phyloP scores from a whole-genome alignment of 2,113 vertebrate species.

The Passer montanus region DNA sequence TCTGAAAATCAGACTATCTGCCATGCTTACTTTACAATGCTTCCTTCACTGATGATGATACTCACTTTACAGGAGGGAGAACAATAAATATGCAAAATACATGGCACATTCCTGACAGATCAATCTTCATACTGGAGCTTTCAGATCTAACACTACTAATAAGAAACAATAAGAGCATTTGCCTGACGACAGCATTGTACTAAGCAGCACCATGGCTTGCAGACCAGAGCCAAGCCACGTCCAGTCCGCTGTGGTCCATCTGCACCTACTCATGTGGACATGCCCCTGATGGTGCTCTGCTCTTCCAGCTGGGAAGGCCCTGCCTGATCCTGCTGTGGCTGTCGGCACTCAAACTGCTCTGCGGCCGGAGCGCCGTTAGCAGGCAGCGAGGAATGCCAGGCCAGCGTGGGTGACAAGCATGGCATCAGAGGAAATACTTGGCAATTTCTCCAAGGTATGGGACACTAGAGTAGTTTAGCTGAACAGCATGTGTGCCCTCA shows the following conservation, averaged over 20 bases:
- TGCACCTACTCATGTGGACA: slow-evolving; percentile 40
- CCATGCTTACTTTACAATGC: not conserved
- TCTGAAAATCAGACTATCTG: not conserved
- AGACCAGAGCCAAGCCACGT: slow-evolving; percentile 1
- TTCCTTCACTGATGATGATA: not conserved
- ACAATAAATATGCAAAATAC: not conserved
- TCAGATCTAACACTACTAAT: not conserved
- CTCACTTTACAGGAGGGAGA: not conserved
- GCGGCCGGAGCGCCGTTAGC: fast-evolving
- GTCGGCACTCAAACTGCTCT: slow-evolving; percentile 1
- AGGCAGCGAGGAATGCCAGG: not conserved
- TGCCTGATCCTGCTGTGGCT: not conserved
- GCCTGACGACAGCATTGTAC: not conserved
- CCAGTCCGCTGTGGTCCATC: not conserved
- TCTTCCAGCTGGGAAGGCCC: not conserved
- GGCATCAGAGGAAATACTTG: slow-evolving; percentile 48
- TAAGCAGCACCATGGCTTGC: not conserved
- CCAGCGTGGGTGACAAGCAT: not conserved
- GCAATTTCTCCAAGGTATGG: slow-evolving; percentile 48
- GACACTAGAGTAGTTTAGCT: slow-evolving; percentile 1
- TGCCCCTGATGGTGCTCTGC: slow-evolving; percentile 23
- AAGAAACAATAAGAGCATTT: not conserved
- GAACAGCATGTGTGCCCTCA: not conserved
- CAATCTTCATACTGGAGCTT: not conserved
- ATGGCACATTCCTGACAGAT: not conserved